These are phyloP conservation scores for Eilema sororculum DNA, from an alignment of 2,888 invertebrate genomes.

Conservation along the genomic window DNA sequence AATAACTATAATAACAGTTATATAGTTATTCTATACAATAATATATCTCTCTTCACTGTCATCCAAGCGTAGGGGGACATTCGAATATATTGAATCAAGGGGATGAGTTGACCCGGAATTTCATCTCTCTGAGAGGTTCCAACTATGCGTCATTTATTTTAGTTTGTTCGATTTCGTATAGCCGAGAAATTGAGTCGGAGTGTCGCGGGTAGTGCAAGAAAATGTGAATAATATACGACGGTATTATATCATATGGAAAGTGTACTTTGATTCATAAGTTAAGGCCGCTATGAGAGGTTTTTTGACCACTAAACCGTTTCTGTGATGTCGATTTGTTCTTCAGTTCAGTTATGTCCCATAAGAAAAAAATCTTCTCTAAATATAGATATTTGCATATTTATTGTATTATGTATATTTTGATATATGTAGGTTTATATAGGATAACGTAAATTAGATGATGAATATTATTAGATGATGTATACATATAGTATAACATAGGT, in stretches of 20 bases:
- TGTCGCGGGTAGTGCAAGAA: conserved; percentile 60
- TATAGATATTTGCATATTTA: too few species aligned
- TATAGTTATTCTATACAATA: neutral
- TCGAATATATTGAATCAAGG: conserved; percentile 72
- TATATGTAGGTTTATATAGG: too few species aligned
- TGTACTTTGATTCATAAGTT: conserved; percentile 24
- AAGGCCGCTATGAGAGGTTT: neutral
- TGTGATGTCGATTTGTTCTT: neutral
- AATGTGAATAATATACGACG: conserved; percentile 46
- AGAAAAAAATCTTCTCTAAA: too few species aligned
- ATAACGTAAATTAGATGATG: too few species aligned
- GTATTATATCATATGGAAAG: conserved; percentile 29
- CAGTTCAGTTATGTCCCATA: neutral
- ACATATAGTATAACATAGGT: too few species aligned
- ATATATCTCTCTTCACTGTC: conserved; percentile 43
- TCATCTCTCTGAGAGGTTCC: conserved; percentile 77
- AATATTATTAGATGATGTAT: too few species aligned
- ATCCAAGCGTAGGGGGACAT: conserved; percentile 59
- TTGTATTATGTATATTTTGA: too few species aligned
- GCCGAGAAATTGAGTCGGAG: conserved; percentile 69
- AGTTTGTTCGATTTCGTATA: conserved; percentile 76
- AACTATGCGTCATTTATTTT: conserved; percentile 80
- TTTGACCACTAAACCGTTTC: neutral
- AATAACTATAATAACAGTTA: neutral
- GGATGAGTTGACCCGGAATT: conserved; percentile 74